Base-by-base conservation (phyloP, 1,140 invertebrate species). In the Parasteatoda tepidariorum region DNA sequence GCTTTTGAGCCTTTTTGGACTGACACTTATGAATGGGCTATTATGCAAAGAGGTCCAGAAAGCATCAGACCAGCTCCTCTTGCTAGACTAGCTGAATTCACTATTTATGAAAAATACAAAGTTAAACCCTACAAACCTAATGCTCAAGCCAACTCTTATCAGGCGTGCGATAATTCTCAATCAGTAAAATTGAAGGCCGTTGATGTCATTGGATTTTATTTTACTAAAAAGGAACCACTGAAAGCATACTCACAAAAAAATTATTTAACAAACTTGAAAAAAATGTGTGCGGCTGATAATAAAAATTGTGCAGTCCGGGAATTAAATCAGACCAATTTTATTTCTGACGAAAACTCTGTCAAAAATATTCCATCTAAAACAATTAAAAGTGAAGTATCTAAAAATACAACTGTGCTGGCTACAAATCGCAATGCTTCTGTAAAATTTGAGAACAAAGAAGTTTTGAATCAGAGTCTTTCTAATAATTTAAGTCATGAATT, bases 21-120 rank as follows among this genome's bases (percentile, higher is more conserved):
- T 7, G 24, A 83, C 22, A 73, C 81, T 13, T 83, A 66, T 83
- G 81, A 83, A 38, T 83, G 81, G 81, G 71, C 71, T 28, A 34
- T 34, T 26, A 73, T 73, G 81, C 26, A 74, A 18, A 15, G 33
- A 64, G 33, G 31, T 34, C 81, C 81, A 9, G 81, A 83, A 57
- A 31, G 13, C 3, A 7, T 74, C 6, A 83, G 34, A 74, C 31
- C 26, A 3, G 61, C 41, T 24, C 81, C 81, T 5, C 55, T 83
- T 24, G 81, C 81, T 2, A 83, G 33, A 38, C 24, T 68, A 3
- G 22, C 38, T 24, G 81, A 83, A 67, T 74, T 83, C 33, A 41
- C 41, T 7, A 59, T 74, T 2, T 66, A 0, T 31, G 38, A 22
- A 22, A 41, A 24, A 54, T 68, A 30, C 54, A 59, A 34, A 81